Conservation (phyloP, 2,797 vertebrate genomes). For the Diglossa cyanea region DNA sequence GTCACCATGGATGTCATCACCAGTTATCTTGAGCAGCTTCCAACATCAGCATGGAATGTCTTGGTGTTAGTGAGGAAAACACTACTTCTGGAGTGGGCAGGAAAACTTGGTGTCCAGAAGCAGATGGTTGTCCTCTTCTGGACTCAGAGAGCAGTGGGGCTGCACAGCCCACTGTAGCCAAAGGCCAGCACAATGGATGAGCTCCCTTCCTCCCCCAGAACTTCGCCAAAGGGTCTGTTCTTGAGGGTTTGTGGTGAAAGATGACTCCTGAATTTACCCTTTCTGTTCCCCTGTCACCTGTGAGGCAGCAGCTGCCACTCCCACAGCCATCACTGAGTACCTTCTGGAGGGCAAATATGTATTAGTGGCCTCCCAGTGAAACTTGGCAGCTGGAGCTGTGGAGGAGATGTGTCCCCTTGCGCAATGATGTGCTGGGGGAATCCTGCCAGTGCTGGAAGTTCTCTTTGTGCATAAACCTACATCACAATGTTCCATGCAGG, state of each 20-base stretch:
- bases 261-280: background rate
- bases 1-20: background rate
- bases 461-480: background rate
- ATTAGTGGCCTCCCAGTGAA: constrained; percentile 29
- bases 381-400: constrained; percentile 20
- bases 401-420: background rate
- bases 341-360: background rate
- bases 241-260: background rate
- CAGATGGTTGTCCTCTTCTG: background rate
- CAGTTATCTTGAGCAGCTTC: background rate
- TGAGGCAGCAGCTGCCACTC: background rate
- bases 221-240: background rate
- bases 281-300: background rate
- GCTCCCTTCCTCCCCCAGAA: background rate
- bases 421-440: background rate
- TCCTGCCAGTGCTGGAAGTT: background rate
- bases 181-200: background rate
- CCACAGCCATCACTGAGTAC: background rate
- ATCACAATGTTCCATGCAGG: background rate
- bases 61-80: background rate
- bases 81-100: background rate
- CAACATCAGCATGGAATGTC: background rate
- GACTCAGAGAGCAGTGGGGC: background rate
- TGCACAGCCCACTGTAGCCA: background rate
- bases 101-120: background rate